Evolutionary conservation across 2,113 vertebrate species (phyloP).

Genomic region (Scalopus aquaticus): DNA sequence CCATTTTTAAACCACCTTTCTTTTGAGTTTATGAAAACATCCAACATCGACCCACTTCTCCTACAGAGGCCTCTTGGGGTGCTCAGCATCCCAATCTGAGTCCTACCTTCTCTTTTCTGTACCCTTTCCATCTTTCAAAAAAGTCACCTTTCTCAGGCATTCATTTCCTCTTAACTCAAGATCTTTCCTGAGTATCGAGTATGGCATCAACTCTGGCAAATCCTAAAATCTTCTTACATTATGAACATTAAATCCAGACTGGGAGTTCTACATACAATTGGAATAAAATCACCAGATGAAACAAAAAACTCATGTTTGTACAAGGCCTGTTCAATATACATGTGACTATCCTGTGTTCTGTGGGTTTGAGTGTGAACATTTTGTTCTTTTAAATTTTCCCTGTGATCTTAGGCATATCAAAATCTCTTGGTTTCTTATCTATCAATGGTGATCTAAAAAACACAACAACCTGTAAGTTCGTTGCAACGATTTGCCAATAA

Average conservation of each 20-base stretch:
- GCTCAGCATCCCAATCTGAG: neutral
- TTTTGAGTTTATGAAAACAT: neutral
- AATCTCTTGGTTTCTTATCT: slow-evolving; percentile 35
- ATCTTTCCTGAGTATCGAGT: neutral
- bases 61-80: neutral
- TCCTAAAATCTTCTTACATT: slow-evolving; percentile 37
- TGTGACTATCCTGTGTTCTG: neutral
- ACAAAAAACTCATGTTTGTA: slow-evolving; percentile 12
- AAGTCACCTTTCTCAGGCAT: neutral
- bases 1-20: neutral
- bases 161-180: slow-evolving; percentile 1
- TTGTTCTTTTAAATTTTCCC: neutral
- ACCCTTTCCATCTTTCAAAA: neutral
- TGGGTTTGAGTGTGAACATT: slow-evolving; percentile 41
- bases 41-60: neutral
- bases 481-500: neutral
- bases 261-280: slow-evolving; percentile 37
- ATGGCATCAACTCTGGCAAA: slow-evolving; percentile 16
- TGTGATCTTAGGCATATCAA: neutral
- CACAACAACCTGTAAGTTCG: neutral
- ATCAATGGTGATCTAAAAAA: neutral
- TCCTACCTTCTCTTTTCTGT: neutral
- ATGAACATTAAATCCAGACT: slow-evolving; percentile 57
- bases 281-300: slow-evolving; percentile 58
- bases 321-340: neutral